Evolutionary conservation across 2,888 invertebrate species (phyloP).

Genomic region (Lepidonotus clava): DNA sequence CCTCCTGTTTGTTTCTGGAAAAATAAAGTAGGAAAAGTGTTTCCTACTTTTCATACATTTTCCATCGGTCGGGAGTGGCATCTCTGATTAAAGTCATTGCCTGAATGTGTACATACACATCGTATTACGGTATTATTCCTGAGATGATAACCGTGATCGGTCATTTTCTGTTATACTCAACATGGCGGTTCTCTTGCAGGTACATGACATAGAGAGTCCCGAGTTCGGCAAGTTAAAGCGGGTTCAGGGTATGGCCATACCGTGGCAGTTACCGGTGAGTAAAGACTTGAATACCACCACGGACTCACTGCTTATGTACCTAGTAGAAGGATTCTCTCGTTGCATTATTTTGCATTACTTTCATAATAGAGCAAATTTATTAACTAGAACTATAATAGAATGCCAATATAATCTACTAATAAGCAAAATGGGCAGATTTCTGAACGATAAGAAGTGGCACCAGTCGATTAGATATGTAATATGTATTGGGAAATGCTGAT

Average conservation of each 20-base stretch:
- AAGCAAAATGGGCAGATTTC: neutral
- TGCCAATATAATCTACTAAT: neutral
- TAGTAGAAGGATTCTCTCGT: neutral
- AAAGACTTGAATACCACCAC: too few species aligned
- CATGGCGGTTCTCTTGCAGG: conserved; percentile 71
- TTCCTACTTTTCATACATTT: too few species aligned
- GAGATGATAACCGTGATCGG: too few species aligned
- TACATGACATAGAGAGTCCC: conserved; percentile 86
- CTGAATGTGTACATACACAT: too few species aligned
- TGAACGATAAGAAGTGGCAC: neutral
- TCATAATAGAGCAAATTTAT: neutral
- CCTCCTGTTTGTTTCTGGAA: too few species aligned
- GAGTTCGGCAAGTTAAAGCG: conserved; percentile 86
- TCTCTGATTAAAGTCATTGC: too few species aligned
- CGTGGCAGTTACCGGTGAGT: conserved; percentile 84
- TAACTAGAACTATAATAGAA: neutral
- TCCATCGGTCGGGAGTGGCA: too few species aligned
- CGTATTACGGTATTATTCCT: too few species aligned
- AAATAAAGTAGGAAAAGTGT: too few species aligned
- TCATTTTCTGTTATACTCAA: too few species aligned
- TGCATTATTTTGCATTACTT: neutral
- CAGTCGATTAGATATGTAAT: too few species aligned
- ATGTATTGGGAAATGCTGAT: too few species aligned
- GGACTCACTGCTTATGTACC: neutral
- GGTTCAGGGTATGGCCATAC: conserved; percentile 94